phyloP scores from a whole-genome alignment of 37 sponge, comb jelly and placozoan genomes.

The Bolinopsis microptera region DNA sequence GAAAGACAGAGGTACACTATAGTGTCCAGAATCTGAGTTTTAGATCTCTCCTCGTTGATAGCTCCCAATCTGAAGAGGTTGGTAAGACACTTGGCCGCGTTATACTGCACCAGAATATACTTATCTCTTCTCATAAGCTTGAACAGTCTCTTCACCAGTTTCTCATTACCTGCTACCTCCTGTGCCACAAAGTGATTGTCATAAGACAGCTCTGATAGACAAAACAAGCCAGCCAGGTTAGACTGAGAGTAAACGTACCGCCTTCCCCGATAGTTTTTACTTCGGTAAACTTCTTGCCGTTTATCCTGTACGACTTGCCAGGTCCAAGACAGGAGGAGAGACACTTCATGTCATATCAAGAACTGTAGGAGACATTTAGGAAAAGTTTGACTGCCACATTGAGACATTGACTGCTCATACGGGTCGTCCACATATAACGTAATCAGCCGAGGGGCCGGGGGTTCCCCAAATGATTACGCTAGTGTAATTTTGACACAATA shows the following conservation, averaged over 20 bases:
- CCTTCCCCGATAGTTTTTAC: slow-evolving; percentile 31
- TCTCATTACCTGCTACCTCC: background rate
- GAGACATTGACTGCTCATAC: too few relatives aligned
- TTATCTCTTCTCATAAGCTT: slow-evolving; percentile 28
- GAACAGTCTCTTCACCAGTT: background rate
- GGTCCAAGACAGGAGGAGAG: background rate
- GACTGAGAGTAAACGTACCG: slow-evolving; percentile 1
- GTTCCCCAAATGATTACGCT: too few relatives aligned
- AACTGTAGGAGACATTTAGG: background rate
- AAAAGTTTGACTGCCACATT: too few relatives aligned
- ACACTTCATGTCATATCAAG: background rate
- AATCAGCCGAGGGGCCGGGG: too few relatives aligned
- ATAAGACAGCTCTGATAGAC: slow-evolving; percentile 43
- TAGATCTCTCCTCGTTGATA: background rate
- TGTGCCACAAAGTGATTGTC: slow-evolving; percentile 37
- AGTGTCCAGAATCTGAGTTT: slow-evolving; percentile 50
- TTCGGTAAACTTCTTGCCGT: slow-evolving; percentile 43
- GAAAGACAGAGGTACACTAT: slow-evolving; percentile 49
- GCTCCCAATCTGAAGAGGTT: slow-evolving; percentile 59
- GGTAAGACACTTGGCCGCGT: slow-evolving; percentile 54
- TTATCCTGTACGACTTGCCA: background rate
- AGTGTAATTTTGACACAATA: too few relatives aligned
- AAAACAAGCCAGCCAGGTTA: slow-evolving; percentile 12
- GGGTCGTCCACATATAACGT: too few relatives aligned
- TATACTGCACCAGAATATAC: slow-evolving; percentile 50